These are phyloP conservation scores for Hemitrygon akajei DNA, from an alignment of 2,797 vertebrate species.

Conservation along the genomic window DNA sequence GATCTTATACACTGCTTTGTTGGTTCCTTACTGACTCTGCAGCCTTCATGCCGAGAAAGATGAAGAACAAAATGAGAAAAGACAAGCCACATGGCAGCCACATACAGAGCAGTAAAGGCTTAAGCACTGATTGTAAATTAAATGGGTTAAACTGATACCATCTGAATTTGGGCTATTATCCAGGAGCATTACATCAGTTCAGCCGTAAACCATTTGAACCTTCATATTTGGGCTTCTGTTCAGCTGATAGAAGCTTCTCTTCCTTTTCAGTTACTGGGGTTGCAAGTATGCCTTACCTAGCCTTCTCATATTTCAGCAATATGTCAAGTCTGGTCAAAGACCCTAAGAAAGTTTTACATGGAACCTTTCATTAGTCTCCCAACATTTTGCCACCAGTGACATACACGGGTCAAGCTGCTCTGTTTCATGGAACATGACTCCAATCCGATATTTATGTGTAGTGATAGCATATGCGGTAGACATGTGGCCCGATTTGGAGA, in stretches of 20 bases:
- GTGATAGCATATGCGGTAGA: no score
- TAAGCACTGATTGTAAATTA: neutral
- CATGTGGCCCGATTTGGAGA: no score
- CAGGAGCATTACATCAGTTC: constrained; percentile 5
- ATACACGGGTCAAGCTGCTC: neutral
- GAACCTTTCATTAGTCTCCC: neutral
- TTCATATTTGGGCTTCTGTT: neutral
- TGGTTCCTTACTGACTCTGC: neutral
- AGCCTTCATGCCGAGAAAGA: neutral
- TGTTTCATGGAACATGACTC: neutral
- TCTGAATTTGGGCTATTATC: constrained; percentile 4
- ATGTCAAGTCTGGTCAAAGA: neutral
- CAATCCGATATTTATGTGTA: neutral
- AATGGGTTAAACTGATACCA: neutral
- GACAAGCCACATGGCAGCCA: neutral
- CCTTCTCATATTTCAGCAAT: neutral
- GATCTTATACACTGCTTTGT: neutral
- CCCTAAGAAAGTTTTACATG: neutral
- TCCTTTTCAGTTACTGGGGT: neutral
- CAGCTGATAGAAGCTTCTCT: neutral
- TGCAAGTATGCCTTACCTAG: neutral
- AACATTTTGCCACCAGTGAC: neutral
- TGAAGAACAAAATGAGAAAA: constrained; percentile 4
- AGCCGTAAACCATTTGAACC: neutral
- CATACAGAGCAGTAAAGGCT: neutral